Evolutionary conservation across 1,140 invertebrate genomes (phyloP), one percentile per base, ranked within the genome.

Genomic region (Aphaenogaster floridana): DNA sequence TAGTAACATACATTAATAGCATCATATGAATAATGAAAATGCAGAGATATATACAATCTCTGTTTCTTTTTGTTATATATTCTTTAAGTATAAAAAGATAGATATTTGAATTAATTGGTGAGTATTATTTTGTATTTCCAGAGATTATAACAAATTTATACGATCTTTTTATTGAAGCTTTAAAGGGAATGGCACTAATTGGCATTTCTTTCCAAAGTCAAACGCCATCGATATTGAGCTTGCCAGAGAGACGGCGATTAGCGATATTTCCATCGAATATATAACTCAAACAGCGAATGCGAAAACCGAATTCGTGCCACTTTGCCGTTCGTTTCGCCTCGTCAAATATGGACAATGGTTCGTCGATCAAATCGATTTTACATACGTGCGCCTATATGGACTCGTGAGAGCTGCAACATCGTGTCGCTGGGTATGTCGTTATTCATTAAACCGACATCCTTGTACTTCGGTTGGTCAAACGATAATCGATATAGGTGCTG

Each of bases 371-470:
- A 86, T 91, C 76, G 89, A 90, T 91, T 88, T 76, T 76, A 64
- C 57, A 54, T 86, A 76, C 74, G 52, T 48, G 89, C 78, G 69
- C 63, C 50, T 76, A 88, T 69, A 66, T 21, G 57, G 52, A 48
- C 48, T 48, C 36, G 42, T 79, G 71, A 71, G 72, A 77, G 87
- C 91, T 90, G 91, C 90, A 88, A 93, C 91, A 90, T 92, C 83
- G 86, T 89, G 81, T 92, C 89, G 91, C 91, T 93, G 90, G 88
- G 78, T 86, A 89, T 90, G 88, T 89, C 88, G 88, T 90, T 93
- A 93, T 93, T 93, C 92, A 93, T 93, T 93, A 93, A 91, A 91
- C 88, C 68, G 78, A 86, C 92, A 91, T 93, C 89, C 89, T 84
- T 74, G 87, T 89, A 90, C 91, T 92, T 88, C 86, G 81, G 86